phyloP scores from a whole-genome alignment of 2,113 vertebrate genomes.

The Malurus cyaneus region DNA sequence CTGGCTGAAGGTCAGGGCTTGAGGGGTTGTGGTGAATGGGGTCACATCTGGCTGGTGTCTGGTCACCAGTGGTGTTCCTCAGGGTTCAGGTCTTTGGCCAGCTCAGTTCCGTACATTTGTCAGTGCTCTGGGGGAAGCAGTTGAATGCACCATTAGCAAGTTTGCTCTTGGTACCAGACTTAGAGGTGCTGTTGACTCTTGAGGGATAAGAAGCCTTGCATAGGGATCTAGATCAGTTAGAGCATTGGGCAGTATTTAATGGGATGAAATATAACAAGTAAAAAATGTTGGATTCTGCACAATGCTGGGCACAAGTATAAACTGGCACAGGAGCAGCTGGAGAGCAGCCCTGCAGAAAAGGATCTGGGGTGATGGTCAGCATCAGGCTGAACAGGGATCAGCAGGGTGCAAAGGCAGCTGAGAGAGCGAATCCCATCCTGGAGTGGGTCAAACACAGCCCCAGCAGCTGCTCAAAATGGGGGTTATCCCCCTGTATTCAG shows the following conservation, averaged over 20 bases:
- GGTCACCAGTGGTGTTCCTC: not conserved
- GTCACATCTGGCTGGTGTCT: not conserved
- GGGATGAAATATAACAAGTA: not conserved
- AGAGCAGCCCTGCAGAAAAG: not conserved
- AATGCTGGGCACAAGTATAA: accelerated
- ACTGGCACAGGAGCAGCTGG: not conserved
- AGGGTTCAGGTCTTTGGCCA: not conserved
- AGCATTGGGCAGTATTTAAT: accelerated
- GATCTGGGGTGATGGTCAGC: not conserved
- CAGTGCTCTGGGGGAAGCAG: not conserved
- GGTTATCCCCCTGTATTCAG: not conserved
- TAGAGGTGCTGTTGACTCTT: not conserved
- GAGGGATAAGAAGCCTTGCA: not conserved
- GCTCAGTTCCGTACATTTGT: not conserved
- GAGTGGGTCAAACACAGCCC: not conserved
- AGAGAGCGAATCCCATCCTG: not conserved
- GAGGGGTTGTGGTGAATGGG: not conserved
- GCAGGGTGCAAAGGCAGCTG: accelerated
- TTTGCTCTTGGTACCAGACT: not conserved
- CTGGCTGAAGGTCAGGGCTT: not conserved
- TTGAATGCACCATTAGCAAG: not conserved
- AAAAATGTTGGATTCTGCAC: not conserved
- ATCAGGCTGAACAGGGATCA: not conserved
- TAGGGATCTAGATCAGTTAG: not conserved
- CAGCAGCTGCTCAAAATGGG: not conserved